Evolutionary conservation across 2,797 vertebrate species (phyloP).

Genomic region (Myioborus melanocephalus): DNA sequence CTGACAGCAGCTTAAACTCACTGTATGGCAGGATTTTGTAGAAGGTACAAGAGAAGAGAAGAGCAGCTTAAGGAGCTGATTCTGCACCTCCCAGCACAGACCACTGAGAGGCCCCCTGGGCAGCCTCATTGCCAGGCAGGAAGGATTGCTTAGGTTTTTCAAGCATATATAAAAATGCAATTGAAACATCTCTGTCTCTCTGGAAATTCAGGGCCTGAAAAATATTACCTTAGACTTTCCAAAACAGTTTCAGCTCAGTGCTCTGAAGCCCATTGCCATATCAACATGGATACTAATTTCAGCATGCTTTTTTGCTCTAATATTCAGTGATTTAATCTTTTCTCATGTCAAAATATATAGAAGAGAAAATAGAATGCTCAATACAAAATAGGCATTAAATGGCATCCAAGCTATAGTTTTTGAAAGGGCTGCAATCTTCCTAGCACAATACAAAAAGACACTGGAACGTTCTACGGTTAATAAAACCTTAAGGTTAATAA

Average conservation of each 20-base stretch:
- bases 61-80: background rate
- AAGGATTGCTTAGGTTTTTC: background rate
- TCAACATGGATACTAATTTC: background rate
- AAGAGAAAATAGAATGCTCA: background rate
- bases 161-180: background rate
- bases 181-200: background rate
- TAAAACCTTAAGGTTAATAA: background rate
- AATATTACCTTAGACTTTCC: background rate
- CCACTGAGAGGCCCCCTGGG: background rate
- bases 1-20: background rate
- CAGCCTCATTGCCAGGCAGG: fast-evolving
- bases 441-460: background rate
- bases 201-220: background rate
- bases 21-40: background rate
- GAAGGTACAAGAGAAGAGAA: background rate
- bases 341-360: background rate
- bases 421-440: background rate
- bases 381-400: background rate
- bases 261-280: background rate
- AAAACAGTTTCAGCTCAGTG: background rate
- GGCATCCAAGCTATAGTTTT: background rate
- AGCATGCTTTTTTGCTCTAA: background rate
- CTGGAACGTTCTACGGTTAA: background rate
- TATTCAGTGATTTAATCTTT: background rate
- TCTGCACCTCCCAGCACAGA: background rate